Evolutionary conservation across 2,888 invertebrate genomes (phyloP), one percentile per base, ranked within the genome.

Genomic region (Pimpla rufipes): DNA sequence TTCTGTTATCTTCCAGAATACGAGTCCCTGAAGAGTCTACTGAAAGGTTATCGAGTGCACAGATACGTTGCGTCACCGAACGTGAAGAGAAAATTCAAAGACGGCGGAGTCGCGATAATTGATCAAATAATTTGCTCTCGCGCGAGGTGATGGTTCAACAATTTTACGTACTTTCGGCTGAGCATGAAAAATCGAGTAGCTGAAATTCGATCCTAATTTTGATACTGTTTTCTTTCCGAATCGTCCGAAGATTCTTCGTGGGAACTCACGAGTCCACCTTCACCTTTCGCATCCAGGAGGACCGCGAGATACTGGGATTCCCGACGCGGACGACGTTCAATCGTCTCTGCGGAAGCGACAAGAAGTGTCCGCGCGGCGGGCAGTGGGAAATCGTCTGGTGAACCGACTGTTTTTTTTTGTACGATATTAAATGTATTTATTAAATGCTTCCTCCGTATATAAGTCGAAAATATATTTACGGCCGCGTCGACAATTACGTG

Each of bases 191-290:
- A 23, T 6, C 21, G 18, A 45, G 23, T 29, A 3, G 29, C 5
- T 29, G 16, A 18, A 42, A 23, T 6, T 52, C 18, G 52, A 29
- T n/a, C 52, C 73, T 7, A n/a, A 55, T 29, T 29, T 29, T 29
- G 2, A 3, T 29, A 29, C 29, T 29, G 29, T 62, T 73, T 74
- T 35, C 7, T 68, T 75, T 71, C 78, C 91, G 0, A 1, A 35
- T n/a, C 10, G 10, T 62, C 10, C 90, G 83, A 91, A 95, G 95
- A 86, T 96, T 96, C 91, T 99, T 99, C 91, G 95, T 98, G 50
- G 99, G 99, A 10, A 98, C 98, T 0, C 96, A 97, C 91, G 98
- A 98, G 88, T 99, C 99, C 81, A 99, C 99, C 0, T 99, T 99
- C 93, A 96, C 99, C 0, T 99, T 97, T 93, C 95, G 99, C 78